Percentiles rank a stretch among this genome's conserved stretches.
These are phyloP conservation scores for Linhomoeus sp. DNA, from an alignment of 2,888 invertebrate genomes.

Conservation along the genomic window DNA sequence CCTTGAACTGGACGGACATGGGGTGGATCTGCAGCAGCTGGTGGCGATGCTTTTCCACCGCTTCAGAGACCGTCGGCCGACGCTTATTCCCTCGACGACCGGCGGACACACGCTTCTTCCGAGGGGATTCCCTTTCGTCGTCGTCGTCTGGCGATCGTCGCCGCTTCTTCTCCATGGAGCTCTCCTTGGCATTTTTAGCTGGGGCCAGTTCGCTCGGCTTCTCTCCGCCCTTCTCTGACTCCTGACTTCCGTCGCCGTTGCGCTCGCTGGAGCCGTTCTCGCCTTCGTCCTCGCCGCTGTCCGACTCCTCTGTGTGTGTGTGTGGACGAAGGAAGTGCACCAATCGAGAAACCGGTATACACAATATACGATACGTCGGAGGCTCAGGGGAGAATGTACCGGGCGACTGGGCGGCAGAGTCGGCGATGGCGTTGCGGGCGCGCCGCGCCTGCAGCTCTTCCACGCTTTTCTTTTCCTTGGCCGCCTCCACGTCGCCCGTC, in stretches of 20 bases:
- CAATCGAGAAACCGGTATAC: too few species aligned
- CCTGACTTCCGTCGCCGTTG: neutral
- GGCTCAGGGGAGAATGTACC: too few species aligned
- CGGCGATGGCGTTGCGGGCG: too few species aligned
- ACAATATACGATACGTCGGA: too few species aligned
- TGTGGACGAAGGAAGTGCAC: too few species aligned
- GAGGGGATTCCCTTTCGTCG: too few species aligned
- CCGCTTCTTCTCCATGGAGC: too few species aligned
- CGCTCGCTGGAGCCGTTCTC: neutral
- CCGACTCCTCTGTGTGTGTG: neutral
- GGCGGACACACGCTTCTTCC: neutral
- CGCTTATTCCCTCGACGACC: neutral
- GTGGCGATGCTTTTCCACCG: neutral
- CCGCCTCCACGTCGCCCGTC: constrained; percentile 37
- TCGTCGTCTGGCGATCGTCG: too few species aligned
- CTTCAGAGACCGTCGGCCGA: neutral
- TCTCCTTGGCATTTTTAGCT: too few species aligned
- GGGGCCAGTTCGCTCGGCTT: constrained; percentile 14
- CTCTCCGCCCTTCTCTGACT: constrained; percentile 8
- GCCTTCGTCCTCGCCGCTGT: neutral
- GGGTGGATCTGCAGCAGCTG: neutral
- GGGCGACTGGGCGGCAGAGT: too few species aligned
- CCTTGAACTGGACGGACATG: neutral
- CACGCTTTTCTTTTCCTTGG: constrained; percentile 23
- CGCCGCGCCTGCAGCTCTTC: too few species aligned